Conservation (phyloP, 2,888 invertebrate genomes). For the Nomada flava region DNA sequence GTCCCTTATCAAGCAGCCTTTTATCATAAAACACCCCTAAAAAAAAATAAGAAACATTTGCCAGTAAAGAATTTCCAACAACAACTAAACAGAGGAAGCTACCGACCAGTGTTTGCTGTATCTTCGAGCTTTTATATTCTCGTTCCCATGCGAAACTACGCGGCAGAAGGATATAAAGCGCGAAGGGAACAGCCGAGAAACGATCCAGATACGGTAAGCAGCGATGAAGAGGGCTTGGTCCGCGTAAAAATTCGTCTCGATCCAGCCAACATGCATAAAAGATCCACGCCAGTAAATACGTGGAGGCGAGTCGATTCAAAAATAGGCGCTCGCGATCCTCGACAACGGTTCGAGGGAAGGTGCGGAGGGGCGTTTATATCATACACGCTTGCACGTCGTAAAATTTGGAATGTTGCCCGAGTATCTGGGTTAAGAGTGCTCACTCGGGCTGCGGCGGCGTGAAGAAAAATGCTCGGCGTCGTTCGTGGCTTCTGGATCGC, state of each 20-base stretch:
- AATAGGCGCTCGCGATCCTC: conserved; percentile 7
- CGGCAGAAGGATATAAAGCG: background rate
- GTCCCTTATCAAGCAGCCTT: background rate
- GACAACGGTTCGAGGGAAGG: background rate
- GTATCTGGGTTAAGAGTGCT: conserved; percentile 68
- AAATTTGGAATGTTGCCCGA: conserved; percentile 71
- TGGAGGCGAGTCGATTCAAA: conserved; percentile 41
- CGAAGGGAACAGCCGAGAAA: background rate
- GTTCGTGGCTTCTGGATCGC: conserved; percentile 38
- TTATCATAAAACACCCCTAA: background rate
- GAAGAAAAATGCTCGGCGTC: conserved; percentile 58
- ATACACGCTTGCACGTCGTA: conserved; percentile 59
- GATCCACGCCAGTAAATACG: conserved; percentile 51
- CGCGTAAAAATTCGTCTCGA: conserved; percentile 45
- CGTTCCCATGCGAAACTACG: background rate
- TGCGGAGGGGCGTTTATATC: conserved; percentile 40
- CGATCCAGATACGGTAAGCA: background rate
- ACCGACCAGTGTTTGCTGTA: background rate
- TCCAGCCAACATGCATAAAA: conserved; percentile 53
- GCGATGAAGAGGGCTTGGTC: background rate
- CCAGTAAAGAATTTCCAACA: background rate
- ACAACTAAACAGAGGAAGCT: background rate
- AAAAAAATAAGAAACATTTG: background rate
- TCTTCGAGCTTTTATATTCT: conserved; percentile 1
- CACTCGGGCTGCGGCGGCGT: conserved; percentile 30